These are phyloP conservation scores for Carpatolechia fugitivella DNA, from an alignment of 2,888 invertebrate species.

Conservation along the genomic window DNA sequence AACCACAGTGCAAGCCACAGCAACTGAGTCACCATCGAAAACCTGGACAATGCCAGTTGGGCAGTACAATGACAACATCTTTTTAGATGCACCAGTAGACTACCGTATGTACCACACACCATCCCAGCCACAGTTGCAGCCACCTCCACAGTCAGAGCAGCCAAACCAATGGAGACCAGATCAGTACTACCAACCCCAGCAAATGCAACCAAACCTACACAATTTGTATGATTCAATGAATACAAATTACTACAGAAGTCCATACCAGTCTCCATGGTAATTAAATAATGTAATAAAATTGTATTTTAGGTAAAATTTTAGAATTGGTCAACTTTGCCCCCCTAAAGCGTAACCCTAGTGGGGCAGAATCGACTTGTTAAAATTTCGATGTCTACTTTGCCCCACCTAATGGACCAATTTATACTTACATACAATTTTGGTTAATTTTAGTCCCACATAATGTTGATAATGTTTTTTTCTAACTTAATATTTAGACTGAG, in stretches of 20 bases:
- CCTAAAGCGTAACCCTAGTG: no score
- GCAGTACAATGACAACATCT: constrained; percentile 67
- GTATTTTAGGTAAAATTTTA: constrained; percentile 28
- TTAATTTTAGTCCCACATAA: no score
- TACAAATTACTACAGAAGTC: constrained; percentile 55
- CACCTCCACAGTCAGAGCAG: neutral
- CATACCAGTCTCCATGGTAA: constrained; percentile 64
- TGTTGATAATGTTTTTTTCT: no score
- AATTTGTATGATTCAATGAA: constrained; percentile 46
- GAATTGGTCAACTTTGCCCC: no score
- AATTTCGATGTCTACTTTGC: no score
- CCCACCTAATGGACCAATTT: no score
- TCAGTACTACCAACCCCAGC: constrained; percentile 33
- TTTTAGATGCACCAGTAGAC: constrained; percentile 54
- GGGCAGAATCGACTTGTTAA: no score
- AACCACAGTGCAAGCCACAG: neutral
- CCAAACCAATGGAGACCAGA: constrained; percentile 45
- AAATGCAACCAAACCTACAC: constrained; percentile 33
- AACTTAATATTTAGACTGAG: no score
- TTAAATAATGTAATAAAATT: constrained; percentile 48
- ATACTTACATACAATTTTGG: no score
- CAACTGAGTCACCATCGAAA: neutral
- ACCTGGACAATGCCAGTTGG: constrained; percentile 48
- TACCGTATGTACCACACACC: constrained; percentile 39
- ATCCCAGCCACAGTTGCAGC: constrained; percentile 17